A percentile compares a stretch with the other conserved stretches of the same genome.
These are phyloP conservation scores for Chalcosyrphus nemorum DNA, from an alignment of 2,888 invertebrate species.

Conservation along the genomic window DNA sequence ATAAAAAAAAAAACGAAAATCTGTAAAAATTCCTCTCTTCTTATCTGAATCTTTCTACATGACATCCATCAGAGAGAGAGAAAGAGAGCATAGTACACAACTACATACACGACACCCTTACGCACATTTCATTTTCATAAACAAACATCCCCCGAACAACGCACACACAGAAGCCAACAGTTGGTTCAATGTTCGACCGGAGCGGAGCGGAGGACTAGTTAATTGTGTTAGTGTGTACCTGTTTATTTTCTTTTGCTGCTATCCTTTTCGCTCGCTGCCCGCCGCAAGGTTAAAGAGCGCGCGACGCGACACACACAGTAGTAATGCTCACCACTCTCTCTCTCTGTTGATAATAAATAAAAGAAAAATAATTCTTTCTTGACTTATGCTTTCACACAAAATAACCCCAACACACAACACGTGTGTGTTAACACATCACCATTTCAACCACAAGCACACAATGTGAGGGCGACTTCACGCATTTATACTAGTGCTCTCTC, in stretches of 20 bases:
- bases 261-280: conserved; percentile 46
- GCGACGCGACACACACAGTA: too few relatives aligned
- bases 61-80: not conserved
- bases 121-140: conserved; percentile 58
- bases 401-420: conserved; percentile 1
- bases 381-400: conserved; percentile 53
- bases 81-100: not conserved
- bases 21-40: conserved; percentile 32
- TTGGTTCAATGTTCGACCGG: conserved; percentile 59
- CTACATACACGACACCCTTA: conserved; percentile 21
- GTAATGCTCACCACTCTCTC: conserved; percentile 35
- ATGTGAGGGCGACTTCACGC: conserved; percentile 20
- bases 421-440: conserved; percentile 9
- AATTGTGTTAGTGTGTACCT: conserved; percentile 51
- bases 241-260: conserved; percentile 58
- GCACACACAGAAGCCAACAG: conserved; percentile 58
- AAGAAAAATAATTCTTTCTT: conserved; percentile 34
- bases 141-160: conserved; percentile 30
- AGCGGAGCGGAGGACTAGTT: not conserved
- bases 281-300: conserved; percentile 52
- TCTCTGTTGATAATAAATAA: conserved; percentile 26
- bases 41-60: conserved; percentile 2
- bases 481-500: conserved; percentile 44
- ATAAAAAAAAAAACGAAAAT: conserved; percentile 17
- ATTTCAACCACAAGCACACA: conserved; percentile 5